phyloP scores from a whole-genome alignment of 1,140 invertebrate species.

The Helicoverpa armigera region DNA sequence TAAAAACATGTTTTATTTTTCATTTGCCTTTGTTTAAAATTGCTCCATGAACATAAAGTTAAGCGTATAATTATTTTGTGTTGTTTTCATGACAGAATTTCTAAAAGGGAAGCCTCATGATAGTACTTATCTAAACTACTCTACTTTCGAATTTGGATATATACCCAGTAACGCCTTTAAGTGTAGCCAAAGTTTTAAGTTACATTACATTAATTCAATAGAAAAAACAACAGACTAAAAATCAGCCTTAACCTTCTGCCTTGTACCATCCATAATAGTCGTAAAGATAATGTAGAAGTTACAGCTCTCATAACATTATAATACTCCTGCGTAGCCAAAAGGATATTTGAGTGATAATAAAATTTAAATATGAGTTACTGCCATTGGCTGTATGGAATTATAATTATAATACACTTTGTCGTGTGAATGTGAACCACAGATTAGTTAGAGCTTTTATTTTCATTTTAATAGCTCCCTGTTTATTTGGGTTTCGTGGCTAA shows the following conservation, averaged over 20 bases:
- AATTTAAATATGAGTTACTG: slow-evolving; percentile 65
- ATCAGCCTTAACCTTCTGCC: slow-evolving; percentile 29
- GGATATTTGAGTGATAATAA: slow-evolving; percentile 78
- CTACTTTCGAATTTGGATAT: too few species aligned
- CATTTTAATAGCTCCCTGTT: background rate
- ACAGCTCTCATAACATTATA: slow-evolving; percentile 72
- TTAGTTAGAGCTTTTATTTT: slow-evolving; percentile 14
- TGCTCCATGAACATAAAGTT: too few species aligned
- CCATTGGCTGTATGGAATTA: slow-evolving; percentile 51
- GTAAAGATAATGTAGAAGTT: slow-evolving; percentile 76
- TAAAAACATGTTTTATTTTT: too few species aligned
- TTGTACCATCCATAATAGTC: slow-evolving; percentile 54
- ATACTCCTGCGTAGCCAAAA: slow-evolving; percentile 63
- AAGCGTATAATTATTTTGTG: too few species aligned
- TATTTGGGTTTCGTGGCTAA: too few species aligned
- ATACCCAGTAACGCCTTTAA: too few species aligned
- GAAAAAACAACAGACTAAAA: too few species aligned
- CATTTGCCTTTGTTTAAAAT: too few species aligned
- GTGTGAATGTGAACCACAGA: slow-evolving; percentile 19
- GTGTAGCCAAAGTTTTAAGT: background rate
- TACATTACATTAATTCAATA: background rate
- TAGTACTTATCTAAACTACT: too few species aligned
- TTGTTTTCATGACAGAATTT: too few species aligned
- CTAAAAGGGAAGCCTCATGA: too few species aligned
- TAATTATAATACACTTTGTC: slow-evolving; percentile 51